phyloP scores from a whole-genome alignment of 2,797 vertebrate genomes.

The Hippopotamyrus pictus region DNA sequence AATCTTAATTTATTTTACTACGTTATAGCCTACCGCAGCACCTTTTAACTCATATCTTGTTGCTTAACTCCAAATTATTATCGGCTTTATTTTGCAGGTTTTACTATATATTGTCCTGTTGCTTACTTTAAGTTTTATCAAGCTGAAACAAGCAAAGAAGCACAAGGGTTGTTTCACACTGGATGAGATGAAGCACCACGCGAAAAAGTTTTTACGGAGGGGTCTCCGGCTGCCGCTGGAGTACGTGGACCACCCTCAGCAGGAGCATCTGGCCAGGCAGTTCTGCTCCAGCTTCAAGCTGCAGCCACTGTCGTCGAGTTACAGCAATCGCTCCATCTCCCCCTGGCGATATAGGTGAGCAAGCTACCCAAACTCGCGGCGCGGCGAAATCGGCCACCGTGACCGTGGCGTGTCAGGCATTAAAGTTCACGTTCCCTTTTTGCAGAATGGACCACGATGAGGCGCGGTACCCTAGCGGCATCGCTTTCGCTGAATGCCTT shows the following conservation, averaged over 20 bases:
- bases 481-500: constrained; percentile 70
- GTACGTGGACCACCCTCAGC: not conserved
- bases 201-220: constrained; percentile 17
- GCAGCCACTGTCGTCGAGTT: not conserved
- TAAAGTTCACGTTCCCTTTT: constrained; percentile 10
- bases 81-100: constrained; percentile 38
- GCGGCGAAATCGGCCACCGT: not conserved
- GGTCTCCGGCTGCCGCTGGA: not conserved
- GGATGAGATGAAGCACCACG: not conserved
- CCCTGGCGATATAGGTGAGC: constrained; percentile 76
- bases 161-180: constrained; percentile 32
- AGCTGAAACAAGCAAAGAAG: not conserved
- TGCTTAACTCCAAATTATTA: not conserved
- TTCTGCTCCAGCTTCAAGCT: constrained; percentile 24
- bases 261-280: not conserved
- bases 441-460: constrained; percentile 50
- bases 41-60: not conserved
- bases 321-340: constrained; percentile 66
- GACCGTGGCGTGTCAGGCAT: not conserved
- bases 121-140: not conserved
- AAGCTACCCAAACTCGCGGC: not conserved
- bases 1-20: not conserved
- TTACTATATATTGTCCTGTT: constrained; percentile 31
- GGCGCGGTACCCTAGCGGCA: constrained; percentile 57
- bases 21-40: not conserved